Evolutionary conservation across 1,140 invertebrate species (phyloP), one percentile per base, ranked within the genome.

Genomic region (Zaprionus ornatus): DNA sequence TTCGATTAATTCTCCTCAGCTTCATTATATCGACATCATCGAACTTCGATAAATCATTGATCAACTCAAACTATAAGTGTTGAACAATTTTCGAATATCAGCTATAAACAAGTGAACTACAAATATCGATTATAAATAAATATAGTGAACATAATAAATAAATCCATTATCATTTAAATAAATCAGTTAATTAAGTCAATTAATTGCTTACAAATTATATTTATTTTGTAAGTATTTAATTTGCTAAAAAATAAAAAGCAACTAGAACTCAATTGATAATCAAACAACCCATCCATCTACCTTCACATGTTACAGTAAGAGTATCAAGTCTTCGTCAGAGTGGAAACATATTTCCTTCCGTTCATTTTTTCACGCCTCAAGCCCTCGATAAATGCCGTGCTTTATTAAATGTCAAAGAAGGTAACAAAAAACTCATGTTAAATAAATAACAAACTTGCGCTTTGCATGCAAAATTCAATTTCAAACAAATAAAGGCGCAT

Each of bases 401-500:
- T 17, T 45, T 45, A 19, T 45, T 45, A 17, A 17, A 45, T 45
- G 7, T 45, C 17, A 57, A 37, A 32, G 35, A 40, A 59, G 35
- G 32, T 7, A 59, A 17, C 5, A 29, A 62, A 23, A 61, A 61
- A 62, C 17, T 13, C 17, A 21, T 45, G 1, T 42, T 42, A 23
- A 17, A 27, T 25, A 45, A 27, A 61, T 50, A 45, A 45, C 45
- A 48, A 60, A 32, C 25, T 9, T 32, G 42, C 17, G 27, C 60
- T 21, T 48, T 62, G 60, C 42, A 61, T 61, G 59, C 23, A 10
- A 61, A 50, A 50, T 23, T 50, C 19, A 50, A 23, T 50, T 50
- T 50, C 19, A 50, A 50, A 50, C 45, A 50, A 50, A 50, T 50
- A 50, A 50, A 50, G 19, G 19, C 45, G 19, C 45, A 50, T 50